These are phyloP conservation scores for Leptinotarsa defecta DNA, from an alignment of 1,140 invertebrate genomes.

Conservation along the genomic window DNA sequence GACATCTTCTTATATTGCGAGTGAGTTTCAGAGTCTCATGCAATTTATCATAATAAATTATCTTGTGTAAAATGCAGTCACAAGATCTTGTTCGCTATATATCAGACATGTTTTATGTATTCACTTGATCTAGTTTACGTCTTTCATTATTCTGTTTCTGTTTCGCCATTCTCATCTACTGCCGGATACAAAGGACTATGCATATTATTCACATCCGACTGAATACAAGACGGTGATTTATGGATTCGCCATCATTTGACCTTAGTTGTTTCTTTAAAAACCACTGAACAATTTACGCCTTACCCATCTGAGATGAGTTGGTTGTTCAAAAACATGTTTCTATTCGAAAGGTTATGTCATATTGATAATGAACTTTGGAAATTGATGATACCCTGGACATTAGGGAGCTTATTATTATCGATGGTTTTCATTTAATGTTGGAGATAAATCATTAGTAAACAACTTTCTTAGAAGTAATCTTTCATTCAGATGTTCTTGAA, in stretches of 20 bases:
- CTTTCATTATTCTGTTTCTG: conserved; percentile 6
- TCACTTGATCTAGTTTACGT: conserved; percentile 21
- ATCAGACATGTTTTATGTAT: conserved; percentile 11
- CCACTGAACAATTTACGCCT: neutral
- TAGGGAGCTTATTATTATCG: too few relatives aligned
- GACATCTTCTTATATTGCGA: too few relatives aligned
- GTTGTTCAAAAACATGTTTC: too few relatives aligned
- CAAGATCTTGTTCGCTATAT: conserved; percentile 18
- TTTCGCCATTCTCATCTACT: conserved; percentile 26
- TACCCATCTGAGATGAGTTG: too few relatives aligned
- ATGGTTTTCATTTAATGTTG: too few relatives aligned
- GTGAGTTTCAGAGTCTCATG: conserved; percentile 7
- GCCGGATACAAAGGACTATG: conserved; percentile 30
- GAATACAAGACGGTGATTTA: conserved; percentile 34
- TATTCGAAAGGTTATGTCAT: too few relatives aligned
- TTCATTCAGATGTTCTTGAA: too few relatives aligned
- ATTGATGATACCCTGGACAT: too few relatives aligned
- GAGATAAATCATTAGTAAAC: too few relatives aligned
- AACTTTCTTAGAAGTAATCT: too few relatives aligned
- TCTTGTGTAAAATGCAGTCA: conserved; percentile 15
- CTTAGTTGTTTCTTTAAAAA: conserved; percentile 1
- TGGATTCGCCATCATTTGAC: conserved; percentile 24
- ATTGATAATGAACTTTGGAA: too few relatives aligned
- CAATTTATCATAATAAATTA: neutral
- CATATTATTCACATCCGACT: conserved; percentile 39